Base-by-base conservation (phyloP, 2,888 invertebrate species). In the Protophormia terraenovae region DNA sequence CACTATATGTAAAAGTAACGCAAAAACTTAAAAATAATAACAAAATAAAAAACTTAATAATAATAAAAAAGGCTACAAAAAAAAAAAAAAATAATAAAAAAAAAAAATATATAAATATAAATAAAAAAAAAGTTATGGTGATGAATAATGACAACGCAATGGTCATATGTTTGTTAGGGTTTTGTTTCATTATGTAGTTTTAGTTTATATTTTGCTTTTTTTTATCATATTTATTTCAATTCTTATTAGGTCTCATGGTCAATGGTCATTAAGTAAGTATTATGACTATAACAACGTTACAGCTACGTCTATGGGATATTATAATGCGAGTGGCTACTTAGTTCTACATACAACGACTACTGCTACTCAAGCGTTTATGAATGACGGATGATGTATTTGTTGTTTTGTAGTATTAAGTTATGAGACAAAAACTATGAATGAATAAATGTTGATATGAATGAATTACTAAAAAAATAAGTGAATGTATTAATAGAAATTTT, bases 221-320 rank as follows among this genome's bases (percentile, higher is more conserved):
- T 66, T 77, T 55, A 50, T 32, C 35, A 22, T 53, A 53, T 53
- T 64, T 69, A 60, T 75, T 79, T 75, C 35, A 27, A 14, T 75
- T 75, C 55, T 80, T 81, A 79, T 79, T 75, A 55, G 69, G 77
- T 79, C 77, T 78, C 83, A 86, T 86, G 83, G 81, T 75, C 86
- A 83, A 64, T 78, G 69, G 80, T 83, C 72, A 64, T 83, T 83
- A 80, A 72, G 67, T 47, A 55, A 47, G 55, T 38, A 38, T 8
- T 38, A 50, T 45, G n/a, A n/a, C n/a, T 45, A 45, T 50, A 47
- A 47, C 27, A 69, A 60, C 47, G 45, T 78, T 66, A 29, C 41
- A 64, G 22, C 41, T 53, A 24, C 6, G 27, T 19, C 24, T 19
- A 19, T 1, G 29, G n/a, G n/a, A n/a, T n/a, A 55, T 1, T 19